Base-by-base conservation (phyloP, 2,797 vertebrate genomes). In the Pseudotriccus pelzelni region DNA sequence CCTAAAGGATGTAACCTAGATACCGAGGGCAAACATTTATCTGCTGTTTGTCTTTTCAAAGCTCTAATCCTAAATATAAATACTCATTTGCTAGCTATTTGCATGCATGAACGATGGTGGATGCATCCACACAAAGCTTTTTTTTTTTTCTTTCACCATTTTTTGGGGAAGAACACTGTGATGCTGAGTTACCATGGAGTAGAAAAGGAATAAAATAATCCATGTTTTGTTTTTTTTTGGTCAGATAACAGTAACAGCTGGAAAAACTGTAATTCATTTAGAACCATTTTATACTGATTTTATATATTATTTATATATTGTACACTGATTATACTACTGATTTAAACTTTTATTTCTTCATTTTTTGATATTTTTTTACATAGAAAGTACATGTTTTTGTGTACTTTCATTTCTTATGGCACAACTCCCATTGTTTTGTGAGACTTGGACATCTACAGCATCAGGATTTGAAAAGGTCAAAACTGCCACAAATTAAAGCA, bases 1-100 rank as follows among this genome's bases (percentile, higher is more conserved):
- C 74, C 70, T 89, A 49, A 66, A 78, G 87, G 84, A 66, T 70
- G 37, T 89, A 94, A 62, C 82, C 85, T 81, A 92, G 49, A 93
- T 93, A 85, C 43, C 0, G 12, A 84, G 73, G 79, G 62, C 43
- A 75, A 18, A 23, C 4, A 63, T 72, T 83, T 87, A 66, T 82
- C 50, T 1, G 2, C 34, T 85, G n/a, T 89, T 96, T 92, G 36
- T 75, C 53, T 94, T 62, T 92, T 68, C 62, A 90, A 19, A 95
- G 34, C 23, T 78, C 27, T 81, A 91, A 90, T 95, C 83, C 79
- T 55, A 91, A 90, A 68, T 91, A 89, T 37, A 94, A 95, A 92
- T 70, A 90, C 46, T 78, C 43, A 73, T 91, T 73, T 86, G 7
- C 36, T 87, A 83, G 52, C 60, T 81, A 91, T 94, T 81, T 75